Base-by-base conservation (phyloP, 2,888 invertebrate genomes). In the Pogonocherus hispidulus region DNA sequence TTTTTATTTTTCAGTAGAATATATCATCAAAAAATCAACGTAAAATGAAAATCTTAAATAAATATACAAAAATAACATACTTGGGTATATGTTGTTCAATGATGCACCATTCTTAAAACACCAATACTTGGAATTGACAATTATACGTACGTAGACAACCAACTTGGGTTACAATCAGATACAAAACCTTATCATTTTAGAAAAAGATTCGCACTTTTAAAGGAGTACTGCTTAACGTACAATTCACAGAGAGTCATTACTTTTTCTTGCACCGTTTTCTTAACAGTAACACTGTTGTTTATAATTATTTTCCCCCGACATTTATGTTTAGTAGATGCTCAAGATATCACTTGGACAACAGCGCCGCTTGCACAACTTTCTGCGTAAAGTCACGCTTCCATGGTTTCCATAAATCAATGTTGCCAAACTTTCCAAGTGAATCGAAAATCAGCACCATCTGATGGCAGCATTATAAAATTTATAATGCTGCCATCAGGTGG, bases 41-140 rank as follows among this genome's bases (percentile, higher is more conserved):
- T 18, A 9, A 18, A 16, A 20, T 18, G 22, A 44, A 59, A 71
- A 74, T 73, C 67, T 60, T 62, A 67, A 27, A 56, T 69, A 76
- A 74, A 72, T 64, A 73, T 74, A 78, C 72, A 68, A 78, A 79
- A 79, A 81, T 74, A 80, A 79, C 78, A 76, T 80, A 80, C 79
- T 78, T 78, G 77, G 71, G 27, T 27, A 27, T 27, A 27, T 27
- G 74, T 77, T 75, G 79, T 78, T 76, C 75, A 80, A 72, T 80
- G 81, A 82, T 80, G 80, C 79, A 82, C 82, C 80, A 82, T 83
- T 82, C 81, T 79, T 78, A 79, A 81, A 79, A 82, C 78, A 74
- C 78, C 76, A 83, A 82, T 83, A 82, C 82, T 81, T 71, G 82
- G 84, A 84, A 84, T 79, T 81, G 76, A 77, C 78, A 80, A 80